Evolutionary conservation across 2,113 vertebrate species (phyloP).

Genomic region (Erythrolamprus reginae): DNA sequence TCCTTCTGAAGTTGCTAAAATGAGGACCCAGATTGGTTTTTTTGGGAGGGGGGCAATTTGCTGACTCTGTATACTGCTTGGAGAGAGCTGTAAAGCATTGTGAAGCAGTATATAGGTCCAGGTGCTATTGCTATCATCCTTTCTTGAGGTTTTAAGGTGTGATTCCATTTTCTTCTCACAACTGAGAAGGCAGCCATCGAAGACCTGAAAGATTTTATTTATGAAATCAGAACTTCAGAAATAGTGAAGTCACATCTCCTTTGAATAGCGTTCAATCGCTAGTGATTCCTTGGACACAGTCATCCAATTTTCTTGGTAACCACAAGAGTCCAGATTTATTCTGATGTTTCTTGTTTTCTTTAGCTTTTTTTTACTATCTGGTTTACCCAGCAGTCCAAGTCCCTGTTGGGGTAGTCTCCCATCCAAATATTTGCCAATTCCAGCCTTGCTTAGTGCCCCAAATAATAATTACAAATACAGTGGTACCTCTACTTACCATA

Average conservation of each 20-base stretch:
- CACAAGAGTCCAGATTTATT: not conserved
- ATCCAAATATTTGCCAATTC: not conserved
- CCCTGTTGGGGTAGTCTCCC: not conserved
- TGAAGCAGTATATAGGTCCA: not conserved
- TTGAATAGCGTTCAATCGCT: not conserved
- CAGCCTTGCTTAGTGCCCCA: not conserved
- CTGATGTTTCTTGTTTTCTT: not conserved
- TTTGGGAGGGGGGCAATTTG: not conserved
- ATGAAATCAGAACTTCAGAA: not conserved
- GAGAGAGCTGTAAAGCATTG: not conserved
- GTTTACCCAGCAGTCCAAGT: not conserved
- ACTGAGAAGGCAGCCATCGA: not conserved
- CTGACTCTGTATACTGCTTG: not conserved
- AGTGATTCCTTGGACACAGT: not conserved
- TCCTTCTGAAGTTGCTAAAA: not conserved
- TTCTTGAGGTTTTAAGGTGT: not conserved
- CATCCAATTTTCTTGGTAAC: not conserved
- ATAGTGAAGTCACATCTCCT: not conserved
- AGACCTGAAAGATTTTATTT: not conserved
- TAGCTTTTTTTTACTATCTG: not conserved
- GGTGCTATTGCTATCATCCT: too few relatives aligned
- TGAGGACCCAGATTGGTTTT: not conserved
- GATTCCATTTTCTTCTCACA: not conserved
- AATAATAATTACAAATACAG: too few relatives aligned
- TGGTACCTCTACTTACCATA: too few relatives aligned